Conservation (phyloP, 2,113 vertebrate genomes). For the Amphiprion percula region DNA sequence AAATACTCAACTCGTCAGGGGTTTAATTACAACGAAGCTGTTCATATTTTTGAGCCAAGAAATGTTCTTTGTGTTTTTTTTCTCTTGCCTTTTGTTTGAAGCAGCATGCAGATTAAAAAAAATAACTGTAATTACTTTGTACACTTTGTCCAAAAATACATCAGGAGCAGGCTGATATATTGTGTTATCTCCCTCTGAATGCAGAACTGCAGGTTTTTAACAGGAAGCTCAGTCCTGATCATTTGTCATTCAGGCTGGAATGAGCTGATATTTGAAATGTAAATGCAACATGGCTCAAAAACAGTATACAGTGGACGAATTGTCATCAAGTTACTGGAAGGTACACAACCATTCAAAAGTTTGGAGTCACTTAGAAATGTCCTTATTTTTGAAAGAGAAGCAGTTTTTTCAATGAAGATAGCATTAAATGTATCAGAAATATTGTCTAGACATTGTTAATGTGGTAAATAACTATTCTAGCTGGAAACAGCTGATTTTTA, state of each 20-base stretch:
- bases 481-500: too few relatives aligned
- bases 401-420: too few relatives aligned
- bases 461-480: too few relatives aligned
- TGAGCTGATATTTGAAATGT: not conserved
- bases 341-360: too few relatives aligned
- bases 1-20: conserved; percentile 6
- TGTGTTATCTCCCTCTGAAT: not conserved
- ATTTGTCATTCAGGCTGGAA: not conserved
- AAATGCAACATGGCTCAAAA: too few relatives aligned
- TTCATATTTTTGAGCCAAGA: conserved; percentile 18
- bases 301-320: too few relatives aligned
- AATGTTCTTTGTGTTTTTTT: not conserved
- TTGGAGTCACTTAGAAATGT: too few relatives aligned
- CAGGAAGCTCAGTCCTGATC: not conserved
- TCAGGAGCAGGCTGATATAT: conserved; percentile 5
- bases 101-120: not conserved
- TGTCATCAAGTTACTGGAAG: too few relatives aligned
- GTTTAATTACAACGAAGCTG: conserved; percentile 42
- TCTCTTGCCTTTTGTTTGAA: conserved; percentile 15
- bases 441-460: too few relatives aligned
- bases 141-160: conserved; percentile 17
- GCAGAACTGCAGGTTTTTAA: not conserved
- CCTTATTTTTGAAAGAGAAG: too few relatives aligned
- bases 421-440: too few relatives aligned
- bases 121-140: conserved; percentile 33